Conservation (phyloP, 2,797 vertebrate genomes). For the Sebastes cheni region DNA sequence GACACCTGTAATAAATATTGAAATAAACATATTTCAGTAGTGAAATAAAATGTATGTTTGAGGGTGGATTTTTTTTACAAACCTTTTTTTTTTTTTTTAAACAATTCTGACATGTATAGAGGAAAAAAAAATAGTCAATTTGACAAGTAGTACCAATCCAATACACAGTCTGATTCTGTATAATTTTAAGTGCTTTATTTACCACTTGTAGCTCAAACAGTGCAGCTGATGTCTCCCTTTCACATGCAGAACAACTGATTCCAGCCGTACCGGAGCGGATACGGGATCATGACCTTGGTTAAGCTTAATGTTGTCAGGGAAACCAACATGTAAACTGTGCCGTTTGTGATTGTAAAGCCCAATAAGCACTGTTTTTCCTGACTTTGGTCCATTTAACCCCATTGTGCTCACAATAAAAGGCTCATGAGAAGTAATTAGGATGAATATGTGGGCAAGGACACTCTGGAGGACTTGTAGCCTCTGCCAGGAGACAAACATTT, state of each 20-base stretch:
- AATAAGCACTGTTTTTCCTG: not conserved
- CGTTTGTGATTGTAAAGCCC: constrained; percentile 19
- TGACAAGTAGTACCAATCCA: not conserved
- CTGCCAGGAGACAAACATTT: not conserved
- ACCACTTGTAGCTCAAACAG: not conserved
- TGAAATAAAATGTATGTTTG: not conserved
- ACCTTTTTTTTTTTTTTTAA: not conserved
- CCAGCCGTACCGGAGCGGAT: constrained; percentile 59
- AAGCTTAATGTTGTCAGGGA: constrained; percentile 70
- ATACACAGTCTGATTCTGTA: not conserved
- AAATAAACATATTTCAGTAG: not conserved
- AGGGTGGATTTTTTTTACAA: not conserved
- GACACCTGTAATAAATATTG: not conserved
- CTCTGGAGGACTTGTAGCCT: not conserved
- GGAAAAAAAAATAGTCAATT: not conserved
- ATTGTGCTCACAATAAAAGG: not conserved
- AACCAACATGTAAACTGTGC: constrained; percentile 53
- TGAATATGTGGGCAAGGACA: not conserved
- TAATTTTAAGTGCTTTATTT: not conserved
- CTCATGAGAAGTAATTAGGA: not conserved
- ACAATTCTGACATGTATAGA: not conserved
- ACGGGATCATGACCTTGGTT: constrained; percentile 76
- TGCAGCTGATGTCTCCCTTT: constrained; percentile 6
- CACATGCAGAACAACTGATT: constrained; percentile 42
- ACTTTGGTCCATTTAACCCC: constrained; percentile 8